phyloP scores from a whole-genome alignment of 2,888 invertebrate genomes.

The Antitype chi region DNA sequence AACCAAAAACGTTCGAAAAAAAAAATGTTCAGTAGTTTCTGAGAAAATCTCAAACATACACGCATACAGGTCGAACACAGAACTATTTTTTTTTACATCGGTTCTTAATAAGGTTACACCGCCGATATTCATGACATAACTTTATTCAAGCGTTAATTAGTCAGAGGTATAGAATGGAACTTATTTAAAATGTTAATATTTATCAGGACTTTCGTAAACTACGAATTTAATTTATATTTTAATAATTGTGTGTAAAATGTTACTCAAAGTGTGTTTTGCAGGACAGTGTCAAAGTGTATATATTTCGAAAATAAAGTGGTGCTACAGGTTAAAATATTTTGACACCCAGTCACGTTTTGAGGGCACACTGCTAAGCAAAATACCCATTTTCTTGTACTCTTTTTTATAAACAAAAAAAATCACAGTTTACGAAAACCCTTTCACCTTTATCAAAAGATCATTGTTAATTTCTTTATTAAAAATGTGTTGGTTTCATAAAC shows the following conservation, averaged over 20 bases:
- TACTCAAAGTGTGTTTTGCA: neutral
- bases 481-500: slow-evolving; percentile 14
- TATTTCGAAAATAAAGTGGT: neutral
- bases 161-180: neutral
- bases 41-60: neutral
- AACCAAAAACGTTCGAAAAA: neutral
- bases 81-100: too few species aligned
- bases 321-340: neutral
- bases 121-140: neutral
- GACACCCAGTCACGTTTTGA: neutral
- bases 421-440: slow-evolving; percentile 33
- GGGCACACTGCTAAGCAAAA: neutral
- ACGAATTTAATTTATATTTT: neutral
- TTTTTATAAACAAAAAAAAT: neutral
- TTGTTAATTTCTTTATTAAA: slow-evolving; percentile 1
- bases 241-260: neutral
- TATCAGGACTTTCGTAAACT: slow-evolving; percentile 15
- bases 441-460: neutral
- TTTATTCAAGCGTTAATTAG: slow-evolving; percentile 5
- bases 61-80: neutral
- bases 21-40: neutral
- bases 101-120: neutral
- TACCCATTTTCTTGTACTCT: neutral
- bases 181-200: neutral
- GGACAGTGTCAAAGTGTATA: neutral